Base-by-base conservation (phyloP, 2,113 vertebrate genomes). In the Rhinolophus ferrumequinum region DNA sequence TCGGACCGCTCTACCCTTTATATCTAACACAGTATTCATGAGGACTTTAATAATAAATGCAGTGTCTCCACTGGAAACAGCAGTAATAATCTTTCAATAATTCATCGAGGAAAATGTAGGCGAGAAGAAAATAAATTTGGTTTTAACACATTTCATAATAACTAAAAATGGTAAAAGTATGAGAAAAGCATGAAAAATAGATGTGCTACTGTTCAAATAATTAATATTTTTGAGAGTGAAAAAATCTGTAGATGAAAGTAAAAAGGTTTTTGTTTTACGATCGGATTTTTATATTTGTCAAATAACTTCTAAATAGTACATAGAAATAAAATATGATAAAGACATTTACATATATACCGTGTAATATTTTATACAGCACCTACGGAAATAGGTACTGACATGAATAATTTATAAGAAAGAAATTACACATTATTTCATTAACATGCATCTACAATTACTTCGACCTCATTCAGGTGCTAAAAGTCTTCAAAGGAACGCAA, bases 381-480 rank as follows among this genome's bases (percentile, higher is more conserved):
- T 95, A n/a, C 88, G 88, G 87, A 92, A 96, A 88, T 90, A 93
- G 70, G 67, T 87, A 26, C n/a, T 64, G 33, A 67, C 66, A 87
- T 95, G 90, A 97, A 97, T 96, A 90, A 97, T 97, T 95, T 91
- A 97, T 95, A 80, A 93, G 69, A 77, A 80, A 47, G 30, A 95
- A 93, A 92, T 88, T 90, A 88, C 44, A 66, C 58, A 83, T 88
- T 82, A 94, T 79, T 93, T 82, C 76, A 82, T 77, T 66, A 92
- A 75, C 70, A 95, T 73, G 92, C 91, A 96, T 85, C 92, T 96
- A 77, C 84, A 92, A 79, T 95, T 96, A 82, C 79, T 94, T 70
- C 91, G 72, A 24, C 50, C 35, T 92, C 76, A 94, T 62, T 83
- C 67, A 47, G 76, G 72, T 67, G 72, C 80, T 94, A 70, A 81